Evolutionary conservation across 2,797 vertebrate genomes (phyloP).

Genomic region (Hephaestus fuliginosus): DNA sequence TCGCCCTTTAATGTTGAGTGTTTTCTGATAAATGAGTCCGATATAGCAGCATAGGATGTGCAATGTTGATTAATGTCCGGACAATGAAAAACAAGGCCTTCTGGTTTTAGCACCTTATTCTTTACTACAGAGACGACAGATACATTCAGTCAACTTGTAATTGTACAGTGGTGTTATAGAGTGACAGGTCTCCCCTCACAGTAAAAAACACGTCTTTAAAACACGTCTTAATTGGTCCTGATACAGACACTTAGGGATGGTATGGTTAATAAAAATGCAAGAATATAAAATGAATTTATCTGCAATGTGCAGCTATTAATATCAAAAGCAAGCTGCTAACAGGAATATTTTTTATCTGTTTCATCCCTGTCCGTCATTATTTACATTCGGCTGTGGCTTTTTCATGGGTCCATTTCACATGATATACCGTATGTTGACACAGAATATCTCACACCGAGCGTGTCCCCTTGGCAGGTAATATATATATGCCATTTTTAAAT

Average conservation of each 20-base stretch:
- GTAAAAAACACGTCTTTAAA: background rate
- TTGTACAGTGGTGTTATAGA: no score
- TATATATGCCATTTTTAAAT: background rate
- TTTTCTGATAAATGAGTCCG: background rate
- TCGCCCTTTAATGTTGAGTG: background rate
- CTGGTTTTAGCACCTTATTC: background rate
- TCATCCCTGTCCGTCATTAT: background rate
- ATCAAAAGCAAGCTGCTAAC: background rate
- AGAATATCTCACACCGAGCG: conserved; percentile 5
- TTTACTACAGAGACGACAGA: no score
- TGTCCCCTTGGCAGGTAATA: conserved; percentile 11
- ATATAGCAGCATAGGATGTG: background rate
- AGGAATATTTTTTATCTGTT: background rate
- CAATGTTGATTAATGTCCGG: background rate
- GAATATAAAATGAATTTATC: background rate
- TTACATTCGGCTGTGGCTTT: conserved; percentile 12
- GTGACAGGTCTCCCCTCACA: no score
- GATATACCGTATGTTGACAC: conserved; percentile 5
- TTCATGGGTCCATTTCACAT: conserved; percentile 22
- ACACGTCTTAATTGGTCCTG: background rate
- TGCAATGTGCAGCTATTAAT: background rate
- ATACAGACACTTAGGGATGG: background rate
- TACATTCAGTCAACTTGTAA: no score
- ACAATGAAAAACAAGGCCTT: background rate
- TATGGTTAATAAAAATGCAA: background rate